phyloP scores from a whole-genome alignment of 2,797 vertebrate genomes.

The Echiichthys vipera region DNA sequence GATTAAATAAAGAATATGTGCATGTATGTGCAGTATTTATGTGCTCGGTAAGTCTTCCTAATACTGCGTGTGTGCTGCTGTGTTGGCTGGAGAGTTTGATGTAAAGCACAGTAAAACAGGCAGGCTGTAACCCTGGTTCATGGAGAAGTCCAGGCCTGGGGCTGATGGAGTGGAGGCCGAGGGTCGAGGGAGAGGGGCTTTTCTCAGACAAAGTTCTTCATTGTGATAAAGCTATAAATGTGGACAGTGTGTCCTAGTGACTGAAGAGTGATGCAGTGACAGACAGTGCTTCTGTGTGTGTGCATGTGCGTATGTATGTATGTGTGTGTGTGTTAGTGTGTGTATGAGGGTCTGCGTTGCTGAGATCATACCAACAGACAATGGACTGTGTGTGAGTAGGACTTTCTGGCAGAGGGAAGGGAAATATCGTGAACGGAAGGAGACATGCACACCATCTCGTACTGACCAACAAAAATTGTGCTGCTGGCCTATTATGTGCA shows the following conservation, averaged over 20 bases:
- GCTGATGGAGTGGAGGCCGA: constrained; percentile 61
- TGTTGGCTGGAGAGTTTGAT: constrained; percentile 47
- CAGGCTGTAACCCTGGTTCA: constrained; percentile 45
- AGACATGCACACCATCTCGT: constrained; percentile 61
- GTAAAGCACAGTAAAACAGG: constrained; percentile 51
- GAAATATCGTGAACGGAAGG: constrained; percentile 77
- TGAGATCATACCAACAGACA: constrained; percentile 86
- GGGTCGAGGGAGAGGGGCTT: constrained; percentile 61
- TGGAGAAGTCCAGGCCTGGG: constrained; percentile 61
- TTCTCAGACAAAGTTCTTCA: constrained; percentile 79
- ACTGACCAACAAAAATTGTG: constrained; percentile 35
- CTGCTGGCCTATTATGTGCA: constrained; percentile 40
- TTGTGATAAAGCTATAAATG: constrained; percentile 86
- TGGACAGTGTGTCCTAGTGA: constrained; percentile 81
- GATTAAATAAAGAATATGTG: constrained; percentile 3
- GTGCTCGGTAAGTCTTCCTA: constrained; percentile 20
- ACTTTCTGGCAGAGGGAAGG: constrained; percentile 73
- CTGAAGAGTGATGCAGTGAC: constrained; percentile 79
- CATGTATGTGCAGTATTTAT: constrained; percentile 34
- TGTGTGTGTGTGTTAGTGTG: constrained; percentile 47
- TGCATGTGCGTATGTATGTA: constrained; percentile 18
- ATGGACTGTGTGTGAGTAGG: constrained; percentile 81
- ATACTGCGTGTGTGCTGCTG: constrained; percentile 18
- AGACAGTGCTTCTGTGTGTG: constrained; percentile 77
- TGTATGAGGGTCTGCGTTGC: constrained; percentile 60